phyloP scores from a whole-genome alignment of 2,797 vertebrate genomes.

The Spinus pinus region DNA sequence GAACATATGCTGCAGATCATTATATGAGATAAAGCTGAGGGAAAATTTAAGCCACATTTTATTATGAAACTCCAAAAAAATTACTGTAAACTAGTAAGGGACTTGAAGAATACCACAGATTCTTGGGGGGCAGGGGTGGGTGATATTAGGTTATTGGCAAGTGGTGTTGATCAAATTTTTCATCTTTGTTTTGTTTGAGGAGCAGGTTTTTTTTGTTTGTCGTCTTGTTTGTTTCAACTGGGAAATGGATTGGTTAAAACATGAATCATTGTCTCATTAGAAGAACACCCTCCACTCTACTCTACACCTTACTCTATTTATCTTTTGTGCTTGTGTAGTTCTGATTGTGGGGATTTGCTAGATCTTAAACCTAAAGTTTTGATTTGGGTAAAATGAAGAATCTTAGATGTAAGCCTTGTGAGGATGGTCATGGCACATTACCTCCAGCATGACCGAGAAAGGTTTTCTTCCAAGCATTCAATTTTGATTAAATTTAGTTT shows the following conservation, averaged over 20 bases:
- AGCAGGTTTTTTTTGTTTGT: background rate
- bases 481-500: background rate
- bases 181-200: background rate
- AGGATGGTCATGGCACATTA: background rate
- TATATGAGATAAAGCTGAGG: background rate
- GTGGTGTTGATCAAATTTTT: background rate
- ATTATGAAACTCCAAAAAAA: background rate
- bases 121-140: fast-evolving
- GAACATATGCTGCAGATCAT: background rate
- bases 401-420: background rate
- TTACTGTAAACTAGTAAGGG: background rate
- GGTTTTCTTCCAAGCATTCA: background rate
- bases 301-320: background rate
- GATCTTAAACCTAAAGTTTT: background rate
- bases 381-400: background rate
- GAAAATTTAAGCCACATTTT: background rate
- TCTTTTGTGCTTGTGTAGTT: background rate
- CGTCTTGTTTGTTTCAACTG: background rate
- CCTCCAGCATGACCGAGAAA: background rate
- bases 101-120: background rate
- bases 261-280: background rate
- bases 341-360: background rate
- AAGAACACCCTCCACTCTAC: background rate
- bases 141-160: background rate
- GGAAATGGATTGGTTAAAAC: background rate